phyloP scores from a whole-genome alignment of 1,140 invertebrate species.

The Piezodorus guildinii region DNA sequence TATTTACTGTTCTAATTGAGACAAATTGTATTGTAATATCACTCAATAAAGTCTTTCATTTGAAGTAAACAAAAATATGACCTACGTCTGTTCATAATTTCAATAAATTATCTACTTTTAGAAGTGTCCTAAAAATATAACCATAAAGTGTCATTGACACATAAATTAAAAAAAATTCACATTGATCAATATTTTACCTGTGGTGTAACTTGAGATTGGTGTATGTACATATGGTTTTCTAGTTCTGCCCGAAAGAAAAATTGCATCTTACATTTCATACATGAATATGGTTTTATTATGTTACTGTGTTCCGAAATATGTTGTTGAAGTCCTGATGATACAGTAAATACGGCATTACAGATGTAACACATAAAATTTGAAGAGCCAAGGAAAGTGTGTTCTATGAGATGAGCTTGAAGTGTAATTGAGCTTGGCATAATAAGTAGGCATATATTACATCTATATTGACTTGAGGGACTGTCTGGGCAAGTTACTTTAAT shows the following conservation, averaged over 20 bases:
- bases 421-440: constrained; percentile 58
- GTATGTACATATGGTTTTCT: constrained; percentile 65
- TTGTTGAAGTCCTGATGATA: constrained; percentile 55
- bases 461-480: constrained; percentile 33
- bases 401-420: constrained; percentile 81
- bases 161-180: no score
- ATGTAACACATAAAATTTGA: constrained; percentile 73
- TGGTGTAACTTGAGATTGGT: constrained; percentile 28
- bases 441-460: constrained; percentile 63
- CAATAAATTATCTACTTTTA: no score
- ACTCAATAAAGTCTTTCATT: no score
- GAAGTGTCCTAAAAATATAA: no score
- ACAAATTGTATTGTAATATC: no score
- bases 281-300: constrained; percentile 68
- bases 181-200: no score
- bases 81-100: no score
- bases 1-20: no score
- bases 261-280: constrained; percentile 63
- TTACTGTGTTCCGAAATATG: constrained; percentile 76
- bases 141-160: no score
- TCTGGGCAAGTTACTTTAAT: constrained; percentile 39
- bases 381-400: constrained; percentile 81
- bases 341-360: constrained; percentile 77
- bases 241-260: constrained; percentile 88
- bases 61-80: no score